phyloP scores from a whole-genome alignment of 2,888 invertebrate species.

The Epinotia brunnichana region DNA sequence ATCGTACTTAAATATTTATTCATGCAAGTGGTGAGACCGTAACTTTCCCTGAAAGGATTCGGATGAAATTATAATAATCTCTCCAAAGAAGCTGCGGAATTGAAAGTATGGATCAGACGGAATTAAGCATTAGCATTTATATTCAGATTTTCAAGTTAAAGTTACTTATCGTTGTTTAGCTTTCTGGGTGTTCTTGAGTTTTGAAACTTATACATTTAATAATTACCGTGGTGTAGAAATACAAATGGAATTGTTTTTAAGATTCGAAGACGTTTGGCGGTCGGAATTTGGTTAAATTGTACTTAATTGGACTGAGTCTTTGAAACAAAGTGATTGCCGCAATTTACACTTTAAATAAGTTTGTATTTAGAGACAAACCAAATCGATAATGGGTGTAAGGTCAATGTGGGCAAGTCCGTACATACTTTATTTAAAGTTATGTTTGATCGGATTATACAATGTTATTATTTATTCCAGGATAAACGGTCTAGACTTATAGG shows the following conservation, averaged over 20 bases:
- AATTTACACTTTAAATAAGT: constrained; percentile 3
- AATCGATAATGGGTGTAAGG: background rate
- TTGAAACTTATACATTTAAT: constrained; percentile 43
- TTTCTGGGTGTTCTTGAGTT: constrained; percentile 48
- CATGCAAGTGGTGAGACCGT: constrained; percentile 65
- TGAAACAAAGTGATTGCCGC: constrained; percentile 17
- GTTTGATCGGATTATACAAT: too few species aligned
- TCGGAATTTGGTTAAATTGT: constrained; percentile 24
- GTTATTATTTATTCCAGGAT: too few species aligned
- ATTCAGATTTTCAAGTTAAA: constrained; percentile 75
- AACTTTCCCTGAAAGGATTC: constrained; percentile 74
- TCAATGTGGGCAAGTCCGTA: too few species aligned
- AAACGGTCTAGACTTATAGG: too few species aligned
- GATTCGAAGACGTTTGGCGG: constrained; percentile 18
- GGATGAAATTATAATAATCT: constrained; percentile 79
- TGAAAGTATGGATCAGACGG: constrained; percentile 76
- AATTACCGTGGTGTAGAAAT: constrained; percentile 38
- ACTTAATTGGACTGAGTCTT: constrained; percentile 19
- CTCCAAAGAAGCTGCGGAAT: constrained; percentile 70
- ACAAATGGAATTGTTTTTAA: constrained; percentile 41
- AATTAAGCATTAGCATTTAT: constrained; percentile 74
- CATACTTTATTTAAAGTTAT: too few species aligned
- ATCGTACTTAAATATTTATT: constrained; percentile 66
- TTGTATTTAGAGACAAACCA: background rate
- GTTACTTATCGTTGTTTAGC: constrained; percentile 73